Base-by-base conservation (phyloP, 2,888 invertebrate species). In the Dinocampus coccinellae region DNA sequence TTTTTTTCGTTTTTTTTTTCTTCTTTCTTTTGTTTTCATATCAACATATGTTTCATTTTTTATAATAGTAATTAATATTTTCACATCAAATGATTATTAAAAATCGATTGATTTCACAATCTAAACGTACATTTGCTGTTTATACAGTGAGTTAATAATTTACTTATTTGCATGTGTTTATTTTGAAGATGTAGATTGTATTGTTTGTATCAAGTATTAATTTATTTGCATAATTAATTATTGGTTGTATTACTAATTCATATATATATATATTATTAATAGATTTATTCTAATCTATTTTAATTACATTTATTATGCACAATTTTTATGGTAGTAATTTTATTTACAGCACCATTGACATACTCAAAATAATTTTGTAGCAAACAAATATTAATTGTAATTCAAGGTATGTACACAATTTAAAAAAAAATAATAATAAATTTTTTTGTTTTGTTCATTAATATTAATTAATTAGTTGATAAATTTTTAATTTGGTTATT, bases 341-440 rank as follows among this genome's bases (percentile, higher is more conserved):
- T 57, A 64, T 60, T 76, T 76, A n/a, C 73, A 76, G 76, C 75
- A 74, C 69, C 67, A 66, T 73, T 72, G 69, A 73, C 67, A 71
- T 36, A 69, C 36, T 64, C 53, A 53, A 16, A 13, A 26, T 3
- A 42, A 58, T 26, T n/a, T 63, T 42, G 16, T 47, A 47, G 7
- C n/a, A 24, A 53, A 68, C 34, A 64, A 69, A 26, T 34, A 20
- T 58, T 29, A 4, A 66, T 20, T n/a, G 29, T 22, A 36, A 33
- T 20, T 57, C 39, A 16, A 36, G 36, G 47, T 24, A 62, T 26
- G 33, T 34, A 62, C 29, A 69, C 22, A 36, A 7, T 11, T 52
- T 34, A 2, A 16, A 57, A 26, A n/a, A n/a, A n/a, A n/a, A n/a
- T n/a, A n/a, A n/a, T n/a, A n/a, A n/a, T n/a, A n/a, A n/a, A n/a